Conservation (phyloP, 2,888 invertebrate genomes). For the Globia sparganii region DNA sequence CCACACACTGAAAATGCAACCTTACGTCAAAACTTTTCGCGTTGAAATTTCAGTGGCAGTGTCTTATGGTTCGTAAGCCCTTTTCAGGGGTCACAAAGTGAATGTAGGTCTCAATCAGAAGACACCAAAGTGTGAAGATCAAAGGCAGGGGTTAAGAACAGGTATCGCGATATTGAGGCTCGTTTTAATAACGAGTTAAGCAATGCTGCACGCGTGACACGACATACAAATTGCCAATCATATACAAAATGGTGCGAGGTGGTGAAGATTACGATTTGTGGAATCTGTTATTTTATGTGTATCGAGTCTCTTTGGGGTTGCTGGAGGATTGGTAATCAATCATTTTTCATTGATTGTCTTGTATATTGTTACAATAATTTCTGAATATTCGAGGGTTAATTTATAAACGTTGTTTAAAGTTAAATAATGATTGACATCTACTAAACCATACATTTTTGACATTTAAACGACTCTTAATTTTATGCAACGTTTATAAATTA, state of each 20-base stretch:
- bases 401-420: not conserved
- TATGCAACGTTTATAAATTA: not conserved
- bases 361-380: conserved; percentile 2
- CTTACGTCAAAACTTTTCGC: accelerated
- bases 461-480: not conserved
- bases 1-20: conserved; percentile 21
- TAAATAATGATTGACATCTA: not conserved
- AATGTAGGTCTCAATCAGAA: conserved; percentile 68
- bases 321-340: conserved; percentile 22
- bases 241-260: conserved; percentile 49
- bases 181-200: conserved; percentile 69
- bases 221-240: conserved; percentile 65
- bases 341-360: conserved; percentile 7
- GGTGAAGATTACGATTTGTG: conserved; percentile 20
- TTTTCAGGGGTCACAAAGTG: conserved; percentile 40
- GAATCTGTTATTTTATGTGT: conserved; percentile 27
- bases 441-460: not conserved
- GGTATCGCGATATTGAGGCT: conserved; percentile 74
- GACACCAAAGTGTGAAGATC: conserved; percentile 71
- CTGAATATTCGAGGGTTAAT: not conserved
- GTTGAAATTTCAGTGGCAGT: conserved; percentile 15
- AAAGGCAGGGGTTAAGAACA: conserved; percentile 75
- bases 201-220: conserved; percentile 56
- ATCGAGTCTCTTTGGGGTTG: conserved; percentile 4
- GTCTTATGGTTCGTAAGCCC: conserved; percentile 4